Base-by-base conservation (phyloP, 2,888 invertebrate genomes). In the Rhogogaster chlorosoma region DNA sequence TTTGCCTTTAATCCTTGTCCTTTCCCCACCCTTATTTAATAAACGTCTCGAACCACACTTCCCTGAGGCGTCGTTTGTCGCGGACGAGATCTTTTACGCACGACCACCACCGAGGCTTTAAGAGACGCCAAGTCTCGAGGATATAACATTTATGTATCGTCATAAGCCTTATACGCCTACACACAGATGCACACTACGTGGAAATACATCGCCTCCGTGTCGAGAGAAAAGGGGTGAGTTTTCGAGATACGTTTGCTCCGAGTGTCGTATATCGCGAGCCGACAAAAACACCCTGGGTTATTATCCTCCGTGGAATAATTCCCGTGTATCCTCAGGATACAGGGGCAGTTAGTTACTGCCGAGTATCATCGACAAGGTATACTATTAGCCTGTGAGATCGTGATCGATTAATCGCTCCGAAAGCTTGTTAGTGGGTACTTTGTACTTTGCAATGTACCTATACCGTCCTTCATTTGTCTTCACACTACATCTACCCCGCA, bases 1-100 rank as follows among this genome's bases (percentile, higher is more conserved):
- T 84, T 83, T 45, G n/a, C 42, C 83, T 83, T 45, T 49, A 83
- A 87, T 89, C 88, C 87, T 86, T 83, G 70, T 32, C 53, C 83
- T 15, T 77, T 78, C 61, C 61, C 70, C 53, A 45, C 85, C 70
- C 83, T 85, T 84, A 87, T 87, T 87, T 77, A 84, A 85, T 77
- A 85, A 86, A 71, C 85, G 85, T 84, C 53, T 85, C 70, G 70
- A 85, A 85, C 84, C 84, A 82, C 84, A 82, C 70, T 83, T 82
- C 85, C 73, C 83, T 53, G 26, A 71, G 85, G 83, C 75, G 45
- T 85, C 85, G 83, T 83, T 85, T 83, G 83, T 83, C 83, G 83
- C 64, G 42, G 83, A 85, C 73, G 67, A 38, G 71, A 85, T 85
- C 71, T 67, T 61, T 84, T 22, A 32, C 75, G 45, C 32, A 61